Percentiles rank a stretch among this genome's conserved stretches.
Evolutionary conservation across 2,797 vertebrate genomes (phyloP).

Genomic region (Phrynocephalus forsythii): DNA sequence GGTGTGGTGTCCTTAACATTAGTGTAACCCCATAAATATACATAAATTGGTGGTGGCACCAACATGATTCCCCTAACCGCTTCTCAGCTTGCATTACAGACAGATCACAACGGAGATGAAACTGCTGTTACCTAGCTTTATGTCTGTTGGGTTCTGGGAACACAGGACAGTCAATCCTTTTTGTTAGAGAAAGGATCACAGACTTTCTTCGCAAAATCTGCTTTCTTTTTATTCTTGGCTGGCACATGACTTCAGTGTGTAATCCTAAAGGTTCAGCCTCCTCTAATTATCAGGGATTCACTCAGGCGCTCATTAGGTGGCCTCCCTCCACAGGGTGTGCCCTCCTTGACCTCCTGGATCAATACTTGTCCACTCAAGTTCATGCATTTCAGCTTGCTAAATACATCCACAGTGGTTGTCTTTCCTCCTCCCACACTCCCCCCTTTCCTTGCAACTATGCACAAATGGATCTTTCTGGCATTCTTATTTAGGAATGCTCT

Average conservation of each 20-base stretch:
- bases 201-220: constrained; percentile 2
- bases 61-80: background rate
- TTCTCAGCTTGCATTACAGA: background rate
- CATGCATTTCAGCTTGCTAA: constrained; percentile 35
- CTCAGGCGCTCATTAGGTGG: constrained; percentile 51
- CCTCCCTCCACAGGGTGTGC: constrained; percentile 37
- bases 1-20: background rate
- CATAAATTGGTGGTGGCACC: background rate
- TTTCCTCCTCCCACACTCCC: background rate
- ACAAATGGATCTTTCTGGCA: constrained; percentile 44
- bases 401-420: background rate
- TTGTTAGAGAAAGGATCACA: background rate
- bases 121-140: background rate
- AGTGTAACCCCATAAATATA: background rate
- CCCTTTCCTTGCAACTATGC: background rate
- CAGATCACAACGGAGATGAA: too few relatives aligned
- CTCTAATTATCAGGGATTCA: constrained; percentile 6
- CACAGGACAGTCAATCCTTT: constrained; percentile 30
- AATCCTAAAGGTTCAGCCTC: constrained; percentile 26
- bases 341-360: constrained; percentile 60
- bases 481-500: constrained; percentile 4
- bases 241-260: background rate
- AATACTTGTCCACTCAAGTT: constrained; percentile 59
- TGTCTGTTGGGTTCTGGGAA: background rate
- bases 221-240: constrained; percentile 26